phyloP scores from a whole-genome alignment of 2,888 invertebrate genomes.

The Monopis laevigella region DNA sequence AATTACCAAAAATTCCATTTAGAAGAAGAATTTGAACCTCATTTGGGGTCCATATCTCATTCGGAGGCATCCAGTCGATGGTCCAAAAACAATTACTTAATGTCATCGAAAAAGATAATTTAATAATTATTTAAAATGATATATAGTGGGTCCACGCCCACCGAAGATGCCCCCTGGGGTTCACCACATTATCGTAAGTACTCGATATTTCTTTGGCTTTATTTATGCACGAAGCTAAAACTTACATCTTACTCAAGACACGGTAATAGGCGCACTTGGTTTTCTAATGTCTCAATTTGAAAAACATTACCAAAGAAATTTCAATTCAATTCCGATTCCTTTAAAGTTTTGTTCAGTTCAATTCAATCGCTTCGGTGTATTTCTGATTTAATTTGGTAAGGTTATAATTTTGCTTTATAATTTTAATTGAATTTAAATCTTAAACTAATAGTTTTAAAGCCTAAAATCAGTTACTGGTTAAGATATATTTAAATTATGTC shows the following conservation, averaged over 20 bases:
- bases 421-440: constrained; percentile 1
- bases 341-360: background rate
- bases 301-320: constrained; percentile 23
- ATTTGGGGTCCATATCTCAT: constrained; percentile 36
- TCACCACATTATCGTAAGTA: constrained; percentile 29
- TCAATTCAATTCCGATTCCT: constrained; percentile 23
- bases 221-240: constrained; percentile 56
- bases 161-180: constrained; percentile 36
- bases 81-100: constrained; percentile 63
- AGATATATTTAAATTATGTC: constrained; percentile 59
- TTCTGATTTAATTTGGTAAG: constrained; percentile 27
- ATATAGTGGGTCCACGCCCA: constrained; percentile 55
- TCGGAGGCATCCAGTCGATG: constrained; percentile 41
- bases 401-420: constrained; percentile 3
- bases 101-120: constrained; percentile 66
- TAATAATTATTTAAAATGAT: constrained; percentile 64
- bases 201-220: constrained; percentile 49
- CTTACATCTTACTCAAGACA: constrained; percentile 66
- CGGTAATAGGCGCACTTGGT: constrained; percentile 57
- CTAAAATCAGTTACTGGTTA: constrained; percentile 23
- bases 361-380: background rate
- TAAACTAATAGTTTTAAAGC: constrained; percentile 2
- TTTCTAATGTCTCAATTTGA: constrained; percentile 67
- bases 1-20: constrained; percentile 1
- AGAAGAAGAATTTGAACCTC: constrained; percentile 21